These are phyloP conservation scores for Meiosimyza platycephala DNA, from an alignment of 2,888 invertebrate species.

Conservation along the genomic window DNA sequence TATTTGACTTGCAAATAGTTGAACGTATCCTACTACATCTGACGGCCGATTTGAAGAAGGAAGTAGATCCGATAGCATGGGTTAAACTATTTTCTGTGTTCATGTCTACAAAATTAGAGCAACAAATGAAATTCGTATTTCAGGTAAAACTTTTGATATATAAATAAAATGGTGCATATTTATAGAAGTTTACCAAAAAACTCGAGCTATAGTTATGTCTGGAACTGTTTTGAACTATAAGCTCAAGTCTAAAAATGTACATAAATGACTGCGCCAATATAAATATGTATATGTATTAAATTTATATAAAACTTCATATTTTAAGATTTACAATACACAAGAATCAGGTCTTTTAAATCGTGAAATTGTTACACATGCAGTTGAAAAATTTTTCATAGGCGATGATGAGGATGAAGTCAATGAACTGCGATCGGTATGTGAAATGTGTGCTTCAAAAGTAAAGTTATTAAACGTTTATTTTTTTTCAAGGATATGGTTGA, in stretches of 20 bases:
- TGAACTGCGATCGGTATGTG: constrained; percentile 67
- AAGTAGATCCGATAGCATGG: constrained; percentile 72
- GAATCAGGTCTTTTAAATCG: constrained; percentile 75
- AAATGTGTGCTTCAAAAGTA: background rate
- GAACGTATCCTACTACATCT: constrained; percentile 74
- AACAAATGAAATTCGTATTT: constrained; percentile 77
- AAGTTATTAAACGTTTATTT: constrained; percentile 47
- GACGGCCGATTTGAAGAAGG: constrained; percentile 68
- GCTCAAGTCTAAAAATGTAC: no score
- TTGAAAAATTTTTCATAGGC: constrained; percentile 66
- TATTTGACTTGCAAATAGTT: constrained; percentile 78
- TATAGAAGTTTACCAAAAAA: no score
- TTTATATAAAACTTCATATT: background rate
- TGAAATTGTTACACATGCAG: constrained; percentile 74
- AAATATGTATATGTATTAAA: no score
- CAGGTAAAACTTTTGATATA: constrained; percentile 63
- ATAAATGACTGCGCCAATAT: no score
- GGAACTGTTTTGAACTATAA: background rate
- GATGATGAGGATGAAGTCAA: constrained; percentile 80
- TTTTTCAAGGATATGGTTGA: constrained; percentile 76
- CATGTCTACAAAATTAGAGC: constrained; percentile 75
- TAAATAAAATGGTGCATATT: no score
- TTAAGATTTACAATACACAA: constrained; percentile 73
- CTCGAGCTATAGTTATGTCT: background rate
- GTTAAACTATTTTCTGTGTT: constrained; percentile 76